A percentile compares a stretch with the other conserved stretches of the same genome.
Evolutionary conservation across 2,113 vertebrate species (phyloP).

Genomic region (Aptenodytes forsteri): DNA sequence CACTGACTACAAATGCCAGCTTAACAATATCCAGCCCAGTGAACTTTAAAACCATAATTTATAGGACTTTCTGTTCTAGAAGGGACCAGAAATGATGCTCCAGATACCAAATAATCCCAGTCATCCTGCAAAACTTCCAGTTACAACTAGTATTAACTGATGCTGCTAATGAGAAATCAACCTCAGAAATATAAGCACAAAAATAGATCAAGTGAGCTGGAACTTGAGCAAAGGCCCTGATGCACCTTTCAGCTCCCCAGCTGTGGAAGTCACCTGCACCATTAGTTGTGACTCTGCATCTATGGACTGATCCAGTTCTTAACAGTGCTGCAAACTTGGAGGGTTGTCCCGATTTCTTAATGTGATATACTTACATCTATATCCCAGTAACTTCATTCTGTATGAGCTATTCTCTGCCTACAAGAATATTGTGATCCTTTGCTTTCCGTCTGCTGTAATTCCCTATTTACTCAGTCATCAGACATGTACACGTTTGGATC

Average conservation of each 20-base stretch:
- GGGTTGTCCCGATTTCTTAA: background rate
- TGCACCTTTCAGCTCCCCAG: background rate
- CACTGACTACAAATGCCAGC: background rate
- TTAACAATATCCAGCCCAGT: background rate
- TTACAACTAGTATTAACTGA: background rate
- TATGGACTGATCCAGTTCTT: background rate
- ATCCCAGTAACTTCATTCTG: background rate
- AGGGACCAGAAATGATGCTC: background rate
- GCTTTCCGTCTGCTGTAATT: background rate
- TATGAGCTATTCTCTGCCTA: background rate
- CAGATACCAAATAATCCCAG: background rate
- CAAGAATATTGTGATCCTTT: background rate
- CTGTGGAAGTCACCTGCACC: background rate
- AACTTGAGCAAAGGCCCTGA: background rate
- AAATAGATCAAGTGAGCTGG: background rate
- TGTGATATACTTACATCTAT: background rate
- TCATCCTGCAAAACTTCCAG: background rate
- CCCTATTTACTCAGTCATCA: fast-evolving
- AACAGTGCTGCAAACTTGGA: background rate
- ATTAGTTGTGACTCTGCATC: background rate
- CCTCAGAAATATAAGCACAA: background rate
- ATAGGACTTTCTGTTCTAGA: background rate
- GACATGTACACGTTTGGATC: background rate
- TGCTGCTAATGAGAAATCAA: background rate
- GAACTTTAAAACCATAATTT: background rate